A percentile compares a stretch with the other conserved stretches of the same genome.
Evolutionary conservation across 2,797 vertebrate species (phyloP).

Genomic region (Sebastiscus albofasciatus): DNA sequence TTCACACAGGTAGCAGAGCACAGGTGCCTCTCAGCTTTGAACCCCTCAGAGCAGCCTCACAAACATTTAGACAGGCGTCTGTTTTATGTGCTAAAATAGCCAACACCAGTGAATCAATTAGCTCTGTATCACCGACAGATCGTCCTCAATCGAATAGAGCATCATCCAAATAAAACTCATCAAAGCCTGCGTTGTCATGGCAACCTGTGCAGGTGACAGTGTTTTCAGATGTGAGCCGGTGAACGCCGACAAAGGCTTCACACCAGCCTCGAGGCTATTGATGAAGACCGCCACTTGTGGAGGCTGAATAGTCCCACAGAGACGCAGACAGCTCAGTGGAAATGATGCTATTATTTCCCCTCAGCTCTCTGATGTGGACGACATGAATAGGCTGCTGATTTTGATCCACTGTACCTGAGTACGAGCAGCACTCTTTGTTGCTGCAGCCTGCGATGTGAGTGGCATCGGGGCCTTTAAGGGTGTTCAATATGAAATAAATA

Average conservation of each 20-base stretch:
- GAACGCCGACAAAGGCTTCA: conserved; percentile 71
- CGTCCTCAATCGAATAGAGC: neutral
- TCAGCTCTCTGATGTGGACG: conserved; percentile 55
- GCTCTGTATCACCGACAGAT: neutral
- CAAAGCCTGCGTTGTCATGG: conserved; percentile 65
- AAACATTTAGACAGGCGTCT: neutral
- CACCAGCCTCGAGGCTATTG: conserved; percentile 64
- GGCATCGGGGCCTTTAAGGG: neutral
- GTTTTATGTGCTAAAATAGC: neutral
- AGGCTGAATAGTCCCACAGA: conserved; percentile 66
- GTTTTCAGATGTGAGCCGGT: conserved; percentile 45
- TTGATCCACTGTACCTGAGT: conserved; percentile 25
- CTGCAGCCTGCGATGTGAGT: neutral
- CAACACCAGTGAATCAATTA: conserved; percentile 15
- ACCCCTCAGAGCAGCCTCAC: neutral
- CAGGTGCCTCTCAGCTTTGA: neutral
- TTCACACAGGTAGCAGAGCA: neutral
- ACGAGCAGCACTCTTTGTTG: neutral
- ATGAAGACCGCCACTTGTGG: conserved; percentile 57
- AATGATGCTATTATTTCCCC: conserved; percentile 36
- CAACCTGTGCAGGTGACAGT: conserved; percentile 61
- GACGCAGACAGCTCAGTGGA: conserved; percentile 12
- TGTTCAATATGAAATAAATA: neutral
- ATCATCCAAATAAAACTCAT: conserved; percentile 41
- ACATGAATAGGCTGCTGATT: conserved; percentile 33